phyloP scores from a whole-genome alignment of 2,113 vertebrate species.

The Lanius collurio region DNA sequence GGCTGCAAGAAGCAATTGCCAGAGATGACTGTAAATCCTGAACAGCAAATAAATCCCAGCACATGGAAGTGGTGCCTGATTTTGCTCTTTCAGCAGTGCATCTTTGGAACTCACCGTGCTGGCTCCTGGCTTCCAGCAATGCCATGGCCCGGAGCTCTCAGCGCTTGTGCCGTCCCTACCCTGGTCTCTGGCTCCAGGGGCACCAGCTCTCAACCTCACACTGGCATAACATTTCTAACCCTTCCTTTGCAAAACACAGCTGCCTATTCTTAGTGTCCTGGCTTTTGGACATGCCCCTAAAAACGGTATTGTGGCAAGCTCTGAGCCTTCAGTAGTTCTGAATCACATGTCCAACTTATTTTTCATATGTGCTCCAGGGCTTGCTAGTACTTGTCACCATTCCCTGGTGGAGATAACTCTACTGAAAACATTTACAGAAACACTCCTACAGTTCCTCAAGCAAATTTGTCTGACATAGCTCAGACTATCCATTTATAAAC shows the following conservation, averaged over 20 bases:
- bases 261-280: neutral
- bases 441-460: neutral
- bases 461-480: neutral
- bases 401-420: neutral
- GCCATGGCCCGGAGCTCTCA: neutral
- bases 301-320: neutral
- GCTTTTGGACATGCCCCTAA: neutral
- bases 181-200: neutral
- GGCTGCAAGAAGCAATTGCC: constrained; percentile 24
- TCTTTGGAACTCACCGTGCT: neutral
- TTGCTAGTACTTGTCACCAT: neutral
- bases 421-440: neutral
- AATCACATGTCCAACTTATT: neutral
- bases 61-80: neutral
- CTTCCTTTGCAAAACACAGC: neutral
- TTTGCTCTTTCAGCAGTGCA: neutral
- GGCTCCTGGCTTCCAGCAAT: neutral
- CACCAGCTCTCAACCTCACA: neutral
- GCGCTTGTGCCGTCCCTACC: neutral
- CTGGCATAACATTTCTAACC: neutral
- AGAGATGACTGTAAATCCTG: constrained; percentile 14
- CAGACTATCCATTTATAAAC: neutral
- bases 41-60: constrained; percentile 30
- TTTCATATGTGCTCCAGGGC: neutral
- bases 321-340: neutral